A percentile compares a stretch with the other conserved stretches of the same genome.
Evolutionary conservation across 2,113 vertebrate species (phyloP).

Genomic region (Sebastes fasciatus): DNA sequence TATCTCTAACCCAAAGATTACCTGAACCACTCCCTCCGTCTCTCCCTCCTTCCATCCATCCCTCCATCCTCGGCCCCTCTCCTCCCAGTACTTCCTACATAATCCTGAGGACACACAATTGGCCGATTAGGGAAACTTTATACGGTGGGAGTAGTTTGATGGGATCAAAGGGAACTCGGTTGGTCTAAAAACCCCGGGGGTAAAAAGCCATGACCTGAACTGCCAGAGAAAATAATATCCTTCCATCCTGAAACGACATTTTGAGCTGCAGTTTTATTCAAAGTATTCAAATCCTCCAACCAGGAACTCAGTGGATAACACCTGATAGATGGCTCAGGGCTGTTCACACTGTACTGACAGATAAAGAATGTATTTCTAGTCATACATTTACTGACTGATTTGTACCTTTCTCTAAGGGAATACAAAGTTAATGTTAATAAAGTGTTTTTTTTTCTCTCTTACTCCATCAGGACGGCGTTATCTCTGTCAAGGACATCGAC

Average conservation of each 20-base stretch:
- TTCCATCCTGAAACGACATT: neutral
- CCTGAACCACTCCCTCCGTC: conserved; percentile 60
- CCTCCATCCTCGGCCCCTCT: conserved; percentile 45
- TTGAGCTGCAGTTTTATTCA: neutral
- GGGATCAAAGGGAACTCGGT: conserved; percentile 54
- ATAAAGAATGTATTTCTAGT: conserved; percentile 10
- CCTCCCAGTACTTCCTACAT: conserved; percentile 49
- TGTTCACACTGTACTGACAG: neutral
- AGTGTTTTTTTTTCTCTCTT: neutral
- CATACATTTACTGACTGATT: neutral
- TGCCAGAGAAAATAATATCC: neutral
- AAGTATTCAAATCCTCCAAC: neutral
- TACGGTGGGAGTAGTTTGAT: conserved; percentile 63
- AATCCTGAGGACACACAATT: conserved; percentile 69
- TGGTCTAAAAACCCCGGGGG: conserved; percentile 10
- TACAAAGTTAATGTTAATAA: neutral
- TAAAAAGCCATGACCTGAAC: conserved; percentile 39
- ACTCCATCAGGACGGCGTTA: conserved; percentile 88
- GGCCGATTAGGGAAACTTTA: conserved; percentile 74
- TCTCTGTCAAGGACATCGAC: conserved; percentile 94
- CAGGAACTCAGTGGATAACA: neutral
- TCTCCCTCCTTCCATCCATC: conserved; percentile 20
- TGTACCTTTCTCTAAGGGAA: neutral
- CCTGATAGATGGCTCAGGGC: neutral
- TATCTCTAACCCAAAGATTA: conserved; percentile 77